Conservation (phyloP, 2,797 vertebrate species). For the Hyperoplus immaculatus region DNA sequence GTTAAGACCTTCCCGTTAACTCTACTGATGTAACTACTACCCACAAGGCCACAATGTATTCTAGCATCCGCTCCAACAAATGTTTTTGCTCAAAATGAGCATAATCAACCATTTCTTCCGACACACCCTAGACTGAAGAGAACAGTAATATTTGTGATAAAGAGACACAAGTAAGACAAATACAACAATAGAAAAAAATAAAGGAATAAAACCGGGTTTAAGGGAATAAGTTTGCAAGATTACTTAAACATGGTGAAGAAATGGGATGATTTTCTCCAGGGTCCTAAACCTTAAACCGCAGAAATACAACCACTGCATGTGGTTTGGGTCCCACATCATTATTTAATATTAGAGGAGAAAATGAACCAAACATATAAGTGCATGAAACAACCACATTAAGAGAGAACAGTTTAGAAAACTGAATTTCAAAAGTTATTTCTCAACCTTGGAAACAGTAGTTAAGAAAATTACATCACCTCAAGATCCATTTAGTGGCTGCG, state of each 20-base stretch:
- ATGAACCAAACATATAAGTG: not conserved
- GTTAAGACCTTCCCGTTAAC: constrained; percentile 19
- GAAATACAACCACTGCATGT: not conserved
- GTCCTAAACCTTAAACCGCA: not conserved
- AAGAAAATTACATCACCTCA: not conserved
- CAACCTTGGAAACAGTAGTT: not conserved
- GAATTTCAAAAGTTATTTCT: not conserved
- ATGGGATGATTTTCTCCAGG: not conserved
- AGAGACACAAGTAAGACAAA: not conserved
- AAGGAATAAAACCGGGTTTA: not conserved
- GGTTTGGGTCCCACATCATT: not conserved
- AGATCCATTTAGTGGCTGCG: not conserved
- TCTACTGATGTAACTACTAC: not conserved
- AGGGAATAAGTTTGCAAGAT: not conserved
- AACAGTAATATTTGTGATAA: not conserved
- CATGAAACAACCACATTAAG: not conserved
- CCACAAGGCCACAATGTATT: not conserved
- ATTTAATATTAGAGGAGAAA: not conserved
- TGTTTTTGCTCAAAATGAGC: not conserved
- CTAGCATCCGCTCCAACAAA: not conserved
- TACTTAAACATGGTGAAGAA: constrained; percentile 29
- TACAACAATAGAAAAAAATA: no score
- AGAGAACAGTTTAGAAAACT: not conserved
- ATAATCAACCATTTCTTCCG: not conserved
- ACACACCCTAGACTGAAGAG: not conserved